Conservation (phyloP, 2,113 vertebrate species). For the Cisticola juncidis region DNA sequence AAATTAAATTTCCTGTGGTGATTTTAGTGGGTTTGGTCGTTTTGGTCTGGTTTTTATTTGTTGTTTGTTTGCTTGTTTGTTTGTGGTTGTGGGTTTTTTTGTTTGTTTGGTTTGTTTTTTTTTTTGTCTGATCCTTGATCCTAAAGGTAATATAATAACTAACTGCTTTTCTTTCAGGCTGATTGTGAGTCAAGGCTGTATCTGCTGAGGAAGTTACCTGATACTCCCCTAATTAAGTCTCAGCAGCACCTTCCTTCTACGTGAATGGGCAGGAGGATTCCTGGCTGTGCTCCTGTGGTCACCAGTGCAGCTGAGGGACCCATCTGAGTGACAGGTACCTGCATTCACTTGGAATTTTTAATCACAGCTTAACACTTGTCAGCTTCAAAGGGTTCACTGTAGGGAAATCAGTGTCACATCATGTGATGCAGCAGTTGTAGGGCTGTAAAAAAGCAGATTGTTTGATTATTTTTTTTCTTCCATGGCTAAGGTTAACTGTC, state of each 20-base stretch:
- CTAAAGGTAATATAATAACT: not conserved
- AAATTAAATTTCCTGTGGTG: not conserved
- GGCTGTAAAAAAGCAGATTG: not conserved
- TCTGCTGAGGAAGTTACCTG: not conserved
- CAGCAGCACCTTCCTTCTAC: not conserved
- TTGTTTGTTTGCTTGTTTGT: not conserved
- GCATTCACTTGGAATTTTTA: not conserved
- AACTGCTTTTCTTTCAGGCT: not conserved
- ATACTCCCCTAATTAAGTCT: not conserved
- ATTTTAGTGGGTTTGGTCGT: accelerated
- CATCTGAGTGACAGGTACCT: not conserved
- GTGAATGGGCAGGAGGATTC: not conserved
- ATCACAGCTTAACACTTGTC: not conserved
- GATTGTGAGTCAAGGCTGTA: not conserved
- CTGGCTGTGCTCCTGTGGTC: not conserved
- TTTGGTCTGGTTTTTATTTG: not conserved
- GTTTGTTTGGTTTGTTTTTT: not conserved
- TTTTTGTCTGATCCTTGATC: not conserved
- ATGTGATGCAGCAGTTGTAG: not conserved
- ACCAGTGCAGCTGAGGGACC: not conserved
- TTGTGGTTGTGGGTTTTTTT: not conserved
- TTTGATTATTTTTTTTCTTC: not conserved
- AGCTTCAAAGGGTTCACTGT: not conserved
- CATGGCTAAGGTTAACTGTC: not conserved
- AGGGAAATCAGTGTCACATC: not conserved